Percentiles rank a stretch among this genome's conserved stretches.
phyloP scores from a whole-genome alignment of 2,113 vertebrate species.

The Recurvirostra avosetta region DNA sequence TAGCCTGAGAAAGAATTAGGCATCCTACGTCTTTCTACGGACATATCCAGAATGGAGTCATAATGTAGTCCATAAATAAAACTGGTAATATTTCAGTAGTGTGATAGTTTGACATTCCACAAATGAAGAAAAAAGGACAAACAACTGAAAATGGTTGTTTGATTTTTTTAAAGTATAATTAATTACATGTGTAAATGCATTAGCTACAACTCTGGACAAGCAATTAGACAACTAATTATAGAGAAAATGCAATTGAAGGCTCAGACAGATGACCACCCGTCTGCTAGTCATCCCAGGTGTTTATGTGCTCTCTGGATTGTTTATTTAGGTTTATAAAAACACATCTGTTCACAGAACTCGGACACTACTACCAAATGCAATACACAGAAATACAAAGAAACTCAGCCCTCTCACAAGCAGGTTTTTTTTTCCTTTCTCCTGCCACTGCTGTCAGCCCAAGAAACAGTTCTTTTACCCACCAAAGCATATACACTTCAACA shows the following conservation, averaged over 20 bases:
- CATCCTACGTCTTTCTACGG: background rate
- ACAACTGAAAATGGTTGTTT: background rate
- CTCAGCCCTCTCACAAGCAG: background rate
- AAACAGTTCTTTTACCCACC: background rate
- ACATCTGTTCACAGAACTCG: background rate
- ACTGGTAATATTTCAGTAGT: background rate
- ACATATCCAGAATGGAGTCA: background rate
- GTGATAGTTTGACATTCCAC: background rate
- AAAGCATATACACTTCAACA: background rate
- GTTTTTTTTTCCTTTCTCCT: background rate
- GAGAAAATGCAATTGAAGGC: background rate
- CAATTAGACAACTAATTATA: conserved; percentile 21
- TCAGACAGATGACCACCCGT: background rate
- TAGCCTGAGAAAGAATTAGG: background rate
- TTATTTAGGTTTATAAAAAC: background rate
- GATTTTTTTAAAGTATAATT: background rate
- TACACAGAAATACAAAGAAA: background rate
- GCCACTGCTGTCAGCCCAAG: background rate
- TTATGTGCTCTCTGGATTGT: background rate
- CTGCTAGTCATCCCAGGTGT: conserved; percentile 8
- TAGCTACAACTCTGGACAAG: background rate
- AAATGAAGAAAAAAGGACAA: background rate
- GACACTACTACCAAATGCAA: background rate
- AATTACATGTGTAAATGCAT: background rate
- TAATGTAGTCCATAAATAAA: background rate